These are phyloP conservation scores for Magallana angulata DNA, from an alignment of 1,140 invertebrate genomes.

Conservation along the genomic window DNA sequence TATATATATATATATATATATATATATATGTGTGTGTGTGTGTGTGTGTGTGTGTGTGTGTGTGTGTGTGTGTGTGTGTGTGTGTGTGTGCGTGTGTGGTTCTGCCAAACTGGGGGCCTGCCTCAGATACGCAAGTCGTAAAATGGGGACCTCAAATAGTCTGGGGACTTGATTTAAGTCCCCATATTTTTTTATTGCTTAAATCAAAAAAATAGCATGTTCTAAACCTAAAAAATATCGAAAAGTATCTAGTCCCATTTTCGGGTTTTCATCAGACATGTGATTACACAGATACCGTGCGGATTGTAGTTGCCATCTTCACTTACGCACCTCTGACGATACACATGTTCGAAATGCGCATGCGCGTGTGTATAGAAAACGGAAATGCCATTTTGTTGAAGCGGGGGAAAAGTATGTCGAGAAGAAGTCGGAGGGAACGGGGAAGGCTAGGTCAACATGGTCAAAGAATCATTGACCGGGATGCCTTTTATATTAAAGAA, in stretches of 20 bases:
- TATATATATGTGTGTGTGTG: no score
- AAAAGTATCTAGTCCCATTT: not conserved
- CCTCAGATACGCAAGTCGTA: not conserved
- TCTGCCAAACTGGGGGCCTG: not conserved
- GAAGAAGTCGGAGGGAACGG: not conserved
- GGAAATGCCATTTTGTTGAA: not conserved
- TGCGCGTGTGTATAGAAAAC: not conserved
- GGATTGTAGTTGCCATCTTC: not conserved
- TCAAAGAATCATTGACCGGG: not conserved
- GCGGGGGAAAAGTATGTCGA: not conserved
- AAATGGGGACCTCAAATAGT: not conserved
- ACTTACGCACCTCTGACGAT: not conserved
- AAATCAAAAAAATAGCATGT: not conserved
- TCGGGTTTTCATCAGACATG: not conserved
- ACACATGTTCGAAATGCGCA: not conserved
- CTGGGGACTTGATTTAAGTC: no score
- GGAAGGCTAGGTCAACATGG: not conserved
- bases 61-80: not conserved
- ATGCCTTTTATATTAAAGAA: not conserved
- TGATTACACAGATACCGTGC: slow-evolving; percentile 1
- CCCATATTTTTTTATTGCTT: not conserved
- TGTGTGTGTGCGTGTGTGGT: not conserved
- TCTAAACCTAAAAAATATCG: not conserved
- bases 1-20: no score
- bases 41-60: no score